Conservation (phyloP, 2,888 invertebrate genomes). For the Resseliella maxima region DNA sequence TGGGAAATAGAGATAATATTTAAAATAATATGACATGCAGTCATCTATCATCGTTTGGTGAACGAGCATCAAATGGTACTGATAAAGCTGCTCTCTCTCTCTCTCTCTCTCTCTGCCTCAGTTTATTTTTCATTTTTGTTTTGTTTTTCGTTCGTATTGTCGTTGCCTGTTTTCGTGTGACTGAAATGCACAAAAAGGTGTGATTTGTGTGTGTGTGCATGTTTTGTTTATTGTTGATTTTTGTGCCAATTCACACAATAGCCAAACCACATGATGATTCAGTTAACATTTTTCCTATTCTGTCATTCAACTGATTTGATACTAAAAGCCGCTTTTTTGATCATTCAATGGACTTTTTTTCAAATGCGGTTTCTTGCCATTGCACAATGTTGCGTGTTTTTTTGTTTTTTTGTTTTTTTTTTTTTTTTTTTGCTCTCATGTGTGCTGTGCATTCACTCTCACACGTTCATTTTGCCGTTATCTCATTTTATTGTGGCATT, state of each 20-base stretch:
- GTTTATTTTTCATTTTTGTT: not conserved
- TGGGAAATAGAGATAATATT: constrained; percentile 43
- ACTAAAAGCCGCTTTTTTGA: constrained; percentile 26
- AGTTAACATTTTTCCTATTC: constrained; percentile 25
- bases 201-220: not conserved
- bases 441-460: too few relatives aligned
- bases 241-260: constrained; percentile 11
- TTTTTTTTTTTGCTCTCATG: too few relatives aligned
- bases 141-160: not conserved
- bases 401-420: not conserved
- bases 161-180: not conserved
- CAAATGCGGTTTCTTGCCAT: not conserved
- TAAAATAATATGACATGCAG: constrained; percentile 49
- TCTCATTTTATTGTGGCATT: constrained; percentile 39
- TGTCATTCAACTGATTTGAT: constrained; percentile 46
- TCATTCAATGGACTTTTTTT: not conserved
- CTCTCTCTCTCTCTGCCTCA: not conserved
- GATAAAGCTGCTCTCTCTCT: not conserved
- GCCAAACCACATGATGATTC: not conserved
- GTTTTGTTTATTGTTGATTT: constrained; percentile 13
- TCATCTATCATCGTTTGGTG: constrained; percentile 33
- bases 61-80: not conserved
- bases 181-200: not conserved
- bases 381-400: not conserved
- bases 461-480: not conserved